Evolutionary conservation across 1,140 invertebrate genomes (phyloP).

Genomic region (Sminthurinus signatus): DNA sequence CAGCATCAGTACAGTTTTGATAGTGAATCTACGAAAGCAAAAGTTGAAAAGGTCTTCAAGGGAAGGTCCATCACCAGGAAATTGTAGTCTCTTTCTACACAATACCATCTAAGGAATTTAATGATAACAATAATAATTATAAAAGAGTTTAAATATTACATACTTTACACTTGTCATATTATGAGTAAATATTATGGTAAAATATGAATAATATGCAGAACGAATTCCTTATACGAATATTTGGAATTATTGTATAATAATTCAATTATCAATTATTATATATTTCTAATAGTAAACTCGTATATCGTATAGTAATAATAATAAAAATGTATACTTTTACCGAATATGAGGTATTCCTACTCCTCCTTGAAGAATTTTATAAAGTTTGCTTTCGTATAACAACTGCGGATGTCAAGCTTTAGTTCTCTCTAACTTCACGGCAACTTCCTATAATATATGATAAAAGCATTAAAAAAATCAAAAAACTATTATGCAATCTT

Average conservation of each 20-base stretch:
- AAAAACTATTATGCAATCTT: not conserved
- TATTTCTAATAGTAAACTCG: too few species aligned
- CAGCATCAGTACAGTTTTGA: conserved; percentile 95
- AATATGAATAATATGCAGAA: too few species aligned
- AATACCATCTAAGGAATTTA: conserved; percentile 67
- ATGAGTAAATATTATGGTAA: too few species aligned
- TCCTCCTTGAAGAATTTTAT: conserved; percentile 86
- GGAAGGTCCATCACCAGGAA: conserved; percentile 95
- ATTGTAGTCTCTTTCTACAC: conserved; percentile 86
- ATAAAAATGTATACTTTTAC: too few species aligned
- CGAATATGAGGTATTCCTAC: conserved; percentile 91
- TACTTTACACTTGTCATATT: too few species aligned
- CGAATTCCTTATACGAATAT: too few species aligned
- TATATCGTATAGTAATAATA: too few species aligned
- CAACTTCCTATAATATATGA: conserved; percentile 75
- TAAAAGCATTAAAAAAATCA: conserved; percentile 28
- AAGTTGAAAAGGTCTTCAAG: conserved; percentile 96
- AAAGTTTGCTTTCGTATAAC: conserved; percentile 89
- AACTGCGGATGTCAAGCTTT: conserved; percentile 91
- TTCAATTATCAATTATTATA: too few species aligned
- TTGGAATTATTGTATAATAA: too few species aligned
- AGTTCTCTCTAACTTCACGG: conserved; percentile 87
- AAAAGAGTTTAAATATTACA: too few species aligned
- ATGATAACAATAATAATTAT: too few species aligned
- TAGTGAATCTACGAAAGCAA: conserved; percentile 88